Conservation (phyloP, 2,113 vertebrate genomes). For the Lynx canadensis region DNA sequence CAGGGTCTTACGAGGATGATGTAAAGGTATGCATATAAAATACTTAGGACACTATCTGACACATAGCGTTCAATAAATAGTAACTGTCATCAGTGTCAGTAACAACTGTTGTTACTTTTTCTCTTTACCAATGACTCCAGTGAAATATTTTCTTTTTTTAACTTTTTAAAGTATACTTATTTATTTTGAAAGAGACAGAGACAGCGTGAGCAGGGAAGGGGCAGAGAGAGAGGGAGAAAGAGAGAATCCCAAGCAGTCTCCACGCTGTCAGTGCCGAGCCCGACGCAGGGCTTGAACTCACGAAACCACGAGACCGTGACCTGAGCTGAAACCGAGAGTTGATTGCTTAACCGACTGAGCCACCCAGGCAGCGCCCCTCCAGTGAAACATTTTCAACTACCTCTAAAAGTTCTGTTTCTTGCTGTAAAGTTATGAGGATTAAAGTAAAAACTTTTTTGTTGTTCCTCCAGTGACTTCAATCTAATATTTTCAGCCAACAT, state of each 20-base stretch:
- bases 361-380: neutral
- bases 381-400: neutral
- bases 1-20: neutral
- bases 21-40: neutral
- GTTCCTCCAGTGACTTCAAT: neutral
- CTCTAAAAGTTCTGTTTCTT: neutral
- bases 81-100: neutral
- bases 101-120: neutral
- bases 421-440: neutral
- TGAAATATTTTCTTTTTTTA: neutral
- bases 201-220: no score
- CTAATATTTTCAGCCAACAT: neutral
- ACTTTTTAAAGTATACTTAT: no score
- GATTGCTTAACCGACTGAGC: no score
- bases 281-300: no score
- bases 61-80: neutral
- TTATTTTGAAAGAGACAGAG: no score
- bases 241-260: no score
- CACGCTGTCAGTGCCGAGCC: no score
- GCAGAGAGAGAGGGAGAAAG: no score
- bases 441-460: neutral
- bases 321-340: no score
- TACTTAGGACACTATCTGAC: neutral
- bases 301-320: no score
- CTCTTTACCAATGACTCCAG: neutral